These are phyloP conservation scores for Oophaga sylvatica DNA, from an alignment of 2,797 vertebrate species.

Conservation along the genomic window DNA sequence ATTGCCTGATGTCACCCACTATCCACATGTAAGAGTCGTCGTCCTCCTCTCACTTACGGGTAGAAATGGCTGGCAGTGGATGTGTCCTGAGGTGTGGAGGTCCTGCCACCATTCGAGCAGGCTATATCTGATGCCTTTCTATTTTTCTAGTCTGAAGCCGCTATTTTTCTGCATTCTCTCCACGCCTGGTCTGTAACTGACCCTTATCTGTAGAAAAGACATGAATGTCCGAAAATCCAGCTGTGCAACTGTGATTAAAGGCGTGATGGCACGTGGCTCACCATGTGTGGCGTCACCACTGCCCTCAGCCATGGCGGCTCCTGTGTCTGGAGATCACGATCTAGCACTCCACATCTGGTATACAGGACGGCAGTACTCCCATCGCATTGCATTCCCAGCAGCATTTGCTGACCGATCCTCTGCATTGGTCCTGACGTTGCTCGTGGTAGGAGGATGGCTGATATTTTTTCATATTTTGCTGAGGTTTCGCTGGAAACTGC, in stretches of 20 bases:
- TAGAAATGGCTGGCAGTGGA: conserved; percentile 38
- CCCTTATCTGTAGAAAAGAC: neutral
- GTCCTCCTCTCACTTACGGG: conserved; percentile 27
- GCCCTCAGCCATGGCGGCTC: conserved; percentile 9
- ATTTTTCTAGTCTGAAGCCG: conserved; percentile 12
- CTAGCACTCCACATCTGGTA: neutral
- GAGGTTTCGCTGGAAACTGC: conserved; percentile 47
- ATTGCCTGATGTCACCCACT: conserved; percentile 36
- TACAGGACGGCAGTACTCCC: conserved; percentile 28
- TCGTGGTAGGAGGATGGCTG: conserved; percentile 45
- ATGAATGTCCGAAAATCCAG: neutral
- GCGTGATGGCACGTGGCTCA: neutral
- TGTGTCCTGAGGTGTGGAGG: neutral
- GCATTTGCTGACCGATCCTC: conserved; percentile 16
- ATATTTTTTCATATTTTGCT: conserved; percentile 39
- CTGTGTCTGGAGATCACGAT: neutral
- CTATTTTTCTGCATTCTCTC: conserved; percentile 5
- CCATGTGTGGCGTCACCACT: neutral
- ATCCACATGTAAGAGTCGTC: neutral
- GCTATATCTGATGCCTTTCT: neutral
- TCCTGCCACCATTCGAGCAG: neutral
- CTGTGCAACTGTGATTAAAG: neutral
- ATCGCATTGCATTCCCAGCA: conserved; percentile 34
- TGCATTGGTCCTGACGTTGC: conserved; percentile 32
- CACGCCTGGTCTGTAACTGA: neutral